Conservation (phyloP, 2,113 vertebrate species). For the Microcebus ravelobensis region DNA sequence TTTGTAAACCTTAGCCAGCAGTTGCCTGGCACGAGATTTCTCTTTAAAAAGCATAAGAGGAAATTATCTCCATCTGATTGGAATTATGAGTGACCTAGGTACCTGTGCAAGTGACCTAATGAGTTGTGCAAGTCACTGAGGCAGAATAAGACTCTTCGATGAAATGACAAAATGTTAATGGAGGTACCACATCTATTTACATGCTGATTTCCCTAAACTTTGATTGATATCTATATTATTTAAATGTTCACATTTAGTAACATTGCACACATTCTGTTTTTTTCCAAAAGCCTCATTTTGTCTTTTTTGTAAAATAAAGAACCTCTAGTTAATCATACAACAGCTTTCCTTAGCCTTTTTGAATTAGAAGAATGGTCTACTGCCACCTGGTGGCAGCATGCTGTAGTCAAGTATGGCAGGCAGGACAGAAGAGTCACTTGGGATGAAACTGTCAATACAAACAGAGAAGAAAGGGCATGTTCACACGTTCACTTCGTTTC, state of each 20-base stretch:
- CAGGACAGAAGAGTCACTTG: background rate
- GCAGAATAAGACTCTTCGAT: background rate
- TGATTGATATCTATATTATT: background rate
- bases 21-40: background rate
- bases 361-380: background rate
- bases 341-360: background rate
- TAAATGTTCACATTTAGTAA: background rate
- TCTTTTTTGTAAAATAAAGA: background rate
- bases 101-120: background rate
- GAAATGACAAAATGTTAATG: background rate
- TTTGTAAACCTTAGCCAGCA: background rate
- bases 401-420: background rate
- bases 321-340: background rate
- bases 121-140: background rate
- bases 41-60: background rate
- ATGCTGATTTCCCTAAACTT: background rate
- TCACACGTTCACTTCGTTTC: background rate
- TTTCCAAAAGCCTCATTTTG: background rate
- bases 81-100: background rate
- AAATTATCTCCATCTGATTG: background rate
- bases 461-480: background rate
- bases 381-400: constrained; percentile 59
- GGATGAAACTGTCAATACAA: background rate
- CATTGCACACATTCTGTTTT: background rate
- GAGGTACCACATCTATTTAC: background rate